A percentile compares a stretch with the other conserved stretches of the same genome.
Conservation (phyloP, 35 echinoderm and acorn worm species). For the Acanthaster planci region DNA sequence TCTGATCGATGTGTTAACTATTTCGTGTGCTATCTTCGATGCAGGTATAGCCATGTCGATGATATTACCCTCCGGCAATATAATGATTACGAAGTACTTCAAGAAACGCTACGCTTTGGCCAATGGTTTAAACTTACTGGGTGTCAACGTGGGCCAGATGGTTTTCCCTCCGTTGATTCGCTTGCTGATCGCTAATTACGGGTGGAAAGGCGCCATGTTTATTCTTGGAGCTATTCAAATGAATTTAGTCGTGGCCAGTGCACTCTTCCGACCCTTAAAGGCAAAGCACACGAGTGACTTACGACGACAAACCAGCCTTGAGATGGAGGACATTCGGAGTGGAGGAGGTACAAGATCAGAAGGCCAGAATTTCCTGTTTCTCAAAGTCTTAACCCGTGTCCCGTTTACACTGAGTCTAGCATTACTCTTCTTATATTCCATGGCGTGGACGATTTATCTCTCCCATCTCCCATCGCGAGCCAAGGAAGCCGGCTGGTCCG, state of each 20-base stretch:
- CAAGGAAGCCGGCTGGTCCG: no score
- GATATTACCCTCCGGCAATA: not conserved
- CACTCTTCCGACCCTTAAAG: constrained; percentile 34
- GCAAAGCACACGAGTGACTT: not conserved
- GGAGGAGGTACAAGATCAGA: no score
- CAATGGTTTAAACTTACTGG: constrained; percentile 29
- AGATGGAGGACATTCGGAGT: not conserved
- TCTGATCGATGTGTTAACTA: no score
- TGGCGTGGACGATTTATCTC: not conserved
- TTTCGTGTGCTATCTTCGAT: not conserved
- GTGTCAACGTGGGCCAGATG: constrained; percentile 24
- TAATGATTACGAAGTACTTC: constrained; percentile 23
- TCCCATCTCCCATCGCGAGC: constrained; percentile 6
- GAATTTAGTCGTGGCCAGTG: constrained; percentile 27
- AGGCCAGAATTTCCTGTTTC: not conserved
- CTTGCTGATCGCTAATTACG: constrained; percentile 26
- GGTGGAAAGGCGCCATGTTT: constrained; percentile 50
- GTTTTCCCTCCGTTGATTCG: constrained; percentile 33
- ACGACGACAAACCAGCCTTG: not conserved
- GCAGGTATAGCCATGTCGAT: not conserved
- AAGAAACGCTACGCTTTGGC: constrained; percentile 38
- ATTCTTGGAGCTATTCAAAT: constrained; percentile 28
- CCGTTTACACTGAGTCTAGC: not conserved
- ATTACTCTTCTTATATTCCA: not conserved
- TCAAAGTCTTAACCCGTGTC: not conserved